phyloP scores from a whole-genome alignment of 2,797 vertebrate genomes.

The Phataginus tricuspis region DNA sequence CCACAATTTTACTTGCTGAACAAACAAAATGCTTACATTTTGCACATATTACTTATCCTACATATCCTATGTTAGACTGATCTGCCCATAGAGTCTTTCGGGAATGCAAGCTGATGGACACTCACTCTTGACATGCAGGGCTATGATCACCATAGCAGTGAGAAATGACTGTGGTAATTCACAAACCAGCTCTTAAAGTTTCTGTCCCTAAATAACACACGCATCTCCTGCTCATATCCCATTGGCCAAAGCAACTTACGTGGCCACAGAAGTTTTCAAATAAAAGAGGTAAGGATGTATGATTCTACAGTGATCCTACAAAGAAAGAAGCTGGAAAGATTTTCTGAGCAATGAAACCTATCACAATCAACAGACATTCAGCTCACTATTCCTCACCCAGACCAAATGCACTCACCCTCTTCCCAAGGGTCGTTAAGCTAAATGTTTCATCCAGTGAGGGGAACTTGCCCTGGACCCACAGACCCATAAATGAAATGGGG shows the following conservation, averaged over 20 bases:
- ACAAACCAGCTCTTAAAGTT: background rate
- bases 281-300: background rate
- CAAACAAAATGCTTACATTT: background rate
- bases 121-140: background rate
- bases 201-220: background rate
- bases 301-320: background rate
- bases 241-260: background rate
- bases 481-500: background rate
- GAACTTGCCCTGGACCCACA: background rate
- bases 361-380: background rate
- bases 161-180: background rate
- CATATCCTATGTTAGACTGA: background rate
- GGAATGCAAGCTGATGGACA: background rate
- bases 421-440: background rate
- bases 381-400: background rate
- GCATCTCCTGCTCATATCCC: background rate
- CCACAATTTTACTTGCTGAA: background rate
- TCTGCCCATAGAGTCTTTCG: background rate
- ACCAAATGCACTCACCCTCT: background rate
- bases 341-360: background rate
- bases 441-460: background rate
- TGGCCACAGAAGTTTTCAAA: background rate
- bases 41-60: background rate
- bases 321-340: background rate
- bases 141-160: background rate